A percentile compares a stretch with the other conserved stretches of the same genome.
phyloP scores from a whole-genome alignment of 2,888 invertebrate species.

The Dynastes tityus region DNA sequence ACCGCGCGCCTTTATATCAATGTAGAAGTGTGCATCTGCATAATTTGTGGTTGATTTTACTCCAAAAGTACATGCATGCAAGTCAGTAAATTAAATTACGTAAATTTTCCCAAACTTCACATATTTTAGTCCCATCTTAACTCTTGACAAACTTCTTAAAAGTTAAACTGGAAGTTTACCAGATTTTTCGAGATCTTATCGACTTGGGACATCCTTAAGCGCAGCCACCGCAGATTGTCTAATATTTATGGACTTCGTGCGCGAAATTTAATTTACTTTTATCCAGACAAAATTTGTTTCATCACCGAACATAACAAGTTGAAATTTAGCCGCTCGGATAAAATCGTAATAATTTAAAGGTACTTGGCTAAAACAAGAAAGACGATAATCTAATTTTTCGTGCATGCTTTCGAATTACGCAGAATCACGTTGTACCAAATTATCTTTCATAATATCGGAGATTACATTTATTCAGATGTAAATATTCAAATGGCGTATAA shows the following conservation, averaged over 20 bases:
- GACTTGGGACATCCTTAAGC: conserved; percentile 7
- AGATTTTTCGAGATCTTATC: conserved; percentile 1
- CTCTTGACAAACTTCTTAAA: not conserved
- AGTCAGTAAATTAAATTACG: too few species aligned
- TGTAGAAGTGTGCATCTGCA: too few species aligned
- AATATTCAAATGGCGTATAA: not conserved
- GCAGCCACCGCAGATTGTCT: not conserved
- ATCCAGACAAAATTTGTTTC: not conserved
- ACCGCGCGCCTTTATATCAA: too few species aligned
- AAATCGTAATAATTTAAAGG: not conserved
- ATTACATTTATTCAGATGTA: not conserved
- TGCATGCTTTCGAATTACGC: not conserved
- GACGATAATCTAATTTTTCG: not conserved
- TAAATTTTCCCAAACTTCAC: too few species aligned
- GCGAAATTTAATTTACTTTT: conserved; percentile 9
- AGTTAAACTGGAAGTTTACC: not conserved
- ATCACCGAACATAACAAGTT: not conserved
- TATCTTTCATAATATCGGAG: not conserved
- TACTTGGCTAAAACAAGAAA: not conserved
- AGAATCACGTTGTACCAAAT: not conserved
- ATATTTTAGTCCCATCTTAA: too few species aligned
- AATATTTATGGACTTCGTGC: conserved; percentile 6
- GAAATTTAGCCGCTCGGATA: not conserved
- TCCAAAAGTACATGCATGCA: too few species aligned
- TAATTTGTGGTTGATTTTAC: too few species aligned